Base-by-base conservation (phyloP, 2,113 vertebrate species). In the Labeo catla region DNA sequence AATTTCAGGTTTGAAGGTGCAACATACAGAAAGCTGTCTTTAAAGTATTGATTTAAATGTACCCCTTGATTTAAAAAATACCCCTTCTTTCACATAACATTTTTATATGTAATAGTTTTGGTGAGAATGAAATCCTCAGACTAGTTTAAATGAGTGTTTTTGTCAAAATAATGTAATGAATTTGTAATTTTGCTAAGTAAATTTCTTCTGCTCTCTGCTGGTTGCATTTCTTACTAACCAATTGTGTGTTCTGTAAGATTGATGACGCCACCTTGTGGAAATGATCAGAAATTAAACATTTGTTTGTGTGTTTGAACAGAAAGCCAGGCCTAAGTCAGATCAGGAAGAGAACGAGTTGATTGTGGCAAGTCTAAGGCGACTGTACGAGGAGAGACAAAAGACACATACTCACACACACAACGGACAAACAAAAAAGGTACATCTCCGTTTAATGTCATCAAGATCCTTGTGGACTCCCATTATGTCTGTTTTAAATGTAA, bases 341-440 rank as follows among this genome's bases (percentile, higher is more conserved):
- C 97, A 98, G 89, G 96, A 96, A 87, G 98, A 99, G 90, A 99
- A 99, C 85, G 97, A 99, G 89, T 65, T 98, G 61, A 89, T 98
- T 86, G 95, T 99, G 89, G 95, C 95, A 79, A 92, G 93, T 84
- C 89, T 99, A 90, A 96, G 98, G 89, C 91, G 91, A 81, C 89
- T 98, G 43, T 99, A 98, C 91, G 98, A 99, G 89, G 97, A 97
- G 88, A 97, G 95, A 77, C 98, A 99, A 89, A 97, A 93, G 87
- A 94, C 89, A 79, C 98, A 99, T 70, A 49, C 93, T 50, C 93
- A 96, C 23, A 50, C 93, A 54, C 93, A 96, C 23, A 49, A 91
- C 57, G 94, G 92, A 70, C 96, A 97, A 72, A 59, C 85, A 72
- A 98, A 97, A 88, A 96, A 94, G 94, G 98, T 98, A 91, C 50